Conservation (phyloP, 2,797 vertebrate genomes). For the Notamacropus eugenii region DNA sequence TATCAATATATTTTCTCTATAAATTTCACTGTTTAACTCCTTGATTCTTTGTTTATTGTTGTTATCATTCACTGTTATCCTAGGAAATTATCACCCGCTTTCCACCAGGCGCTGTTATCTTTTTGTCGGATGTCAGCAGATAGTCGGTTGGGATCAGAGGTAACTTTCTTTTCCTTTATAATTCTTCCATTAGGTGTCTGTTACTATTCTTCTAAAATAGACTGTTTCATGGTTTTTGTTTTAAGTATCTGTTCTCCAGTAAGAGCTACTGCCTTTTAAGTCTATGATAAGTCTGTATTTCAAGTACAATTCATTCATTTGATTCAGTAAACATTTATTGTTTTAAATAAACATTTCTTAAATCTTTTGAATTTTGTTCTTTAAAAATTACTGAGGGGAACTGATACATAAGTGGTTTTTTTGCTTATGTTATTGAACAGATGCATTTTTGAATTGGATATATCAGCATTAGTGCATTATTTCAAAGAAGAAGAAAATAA, state of each 20-base stretch:
- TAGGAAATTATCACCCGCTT: constrained; percentile 95
- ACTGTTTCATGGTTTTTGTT: constrained; percentile 20
- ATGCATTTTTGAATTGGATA: not conserved
- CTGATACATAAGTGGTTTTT: not conserved
- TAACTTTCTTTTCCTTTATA: constrained; percentile 79
- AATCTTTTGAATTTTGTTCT: not conserved
- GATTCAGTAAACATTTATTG: constrained; percentile 6
- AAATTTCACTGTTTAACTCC: constrained; percentile 19
- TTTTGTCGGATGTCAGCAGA: constrained; percentile 99
- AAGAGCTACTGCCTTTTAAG: not conserved
- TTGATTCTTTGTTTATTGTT: not conserved
- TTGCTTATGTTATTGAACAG: not conserved
- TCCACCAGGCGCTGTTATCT: constrained; percentile 97
- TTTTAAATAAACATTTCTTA: not conserved
- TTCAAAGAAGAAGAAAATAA: not conserved
- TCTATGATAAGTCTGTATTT: constrained; percentile 15
- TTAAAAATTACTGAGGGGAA: not conserved
- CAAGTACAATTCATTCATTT: constrained; percentile 43
- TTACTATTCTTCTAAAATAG: constrained; percentile 41
- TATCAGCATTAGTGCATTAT: not conserved
- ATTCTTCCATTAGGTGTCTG: constrained; percentile 1
- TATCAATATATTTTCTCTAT: constrained; percentile 19
- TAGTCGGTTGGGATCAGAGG: constrained; percentile 98
- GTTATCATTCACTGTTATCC: constrained; percentile 52
- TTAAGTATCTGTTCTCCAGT: constrained; percentile 10